A percentile compares a stretch with the other conserved stretches of the same genome.
phyloP scores from a whole-genome alignment of 1,140 invertebrate species.

The Heliconius congener region DNA sequence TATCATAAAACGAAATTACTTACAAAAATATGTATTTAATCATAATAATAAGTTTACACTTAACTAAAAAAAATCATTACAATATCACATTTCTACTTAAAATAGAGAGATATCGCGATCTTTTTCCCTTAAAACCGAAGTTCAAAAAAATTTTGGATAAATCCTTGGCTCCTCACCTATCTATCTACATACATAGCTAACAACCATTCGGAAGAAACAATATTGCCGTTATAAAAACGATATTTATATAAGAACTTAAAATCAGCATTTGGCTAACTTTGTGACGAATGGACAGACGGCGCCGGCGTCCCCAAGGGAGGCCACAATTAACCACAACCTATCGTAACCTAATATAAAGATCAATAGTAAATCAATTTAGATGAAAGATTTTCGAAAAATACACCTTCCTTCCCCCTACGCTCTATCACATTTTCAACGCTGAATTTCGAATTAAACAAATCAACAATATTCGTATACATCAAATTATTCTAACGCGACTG shows the following conservation, averaged over 20 bases:
- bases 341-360: slow-evolving; percentile 57
- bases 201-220: slow-evolving; percentile 72
- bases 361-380: slow-evolving; percentile 58
- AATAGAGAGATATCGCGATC: slow-evolving; percentile 79
- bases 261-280: slow-evolving; percentile 70
- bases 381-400: slow-evolving; percentile 66
- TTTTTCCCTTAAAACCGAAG: slow-evolving; percentile 60
- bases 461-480: slow-evolving; percentile 71
- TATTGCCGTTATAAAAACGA: slow-evolving; percentile 71
- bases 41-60: slow-evolving; percentile 76
- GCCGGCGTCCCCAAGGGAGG: slow-evolving; percentile 43
- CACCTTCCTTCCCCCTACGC: slow-evolving; percentile 55
- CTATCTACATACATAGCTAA: slow-evolving; percentile 44
- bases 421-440: slow-evolving; percentile 71
- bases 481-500: slow-evolving; percentile 58
- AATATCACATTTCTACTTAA: slow-evolving; percentile 81
- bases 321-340: slow-evolving; percentile 74
- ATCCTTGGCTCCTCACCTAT: slow-evolving; percentile 64
- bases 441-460: slow-evolving; percentile 53
- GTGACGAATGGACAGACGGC: slow-evolving; percentile 61
- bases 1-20: slow-evolving; percentile 77
- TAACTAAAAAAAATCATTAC: slow-evolving; percentile 78
- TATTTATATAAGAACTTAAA: slow-evolving; percentile 72
- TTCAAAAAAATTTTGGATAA: slow-evolving; percentile 55
- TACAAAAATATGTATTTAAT: slow-evolving; percentile 80